phyloP scores from a whole-genome alignment of 1,140 invertebrate species.

The Pseudomyrmex flavicornis region DNA sequence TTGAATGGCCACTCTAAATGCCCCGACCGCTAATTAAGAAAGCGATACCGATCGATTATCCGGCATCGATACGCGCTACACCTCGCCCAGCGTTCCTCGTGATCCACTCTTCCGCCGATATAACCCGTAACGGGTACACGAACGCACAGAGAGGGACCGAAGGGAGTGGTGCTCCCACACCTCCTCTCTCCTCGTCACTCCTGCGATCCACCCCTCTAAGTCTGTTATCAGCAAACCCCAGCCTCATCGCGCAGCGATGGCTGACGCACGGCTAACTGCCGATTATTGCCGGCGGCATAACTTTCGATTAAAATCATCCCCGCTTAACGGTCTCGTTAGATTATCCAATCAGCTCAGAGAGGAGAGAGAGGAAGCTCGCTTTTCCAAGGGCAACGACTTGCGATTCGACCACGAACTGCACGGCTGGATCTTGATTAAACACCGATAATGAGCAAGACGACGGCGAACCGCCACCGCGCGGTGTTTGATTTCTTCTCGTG shows the following conservation, averaged over 20 bases:
- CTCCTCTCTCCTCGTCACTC: neutral
- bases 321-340: slow-evolving; percentile 69
- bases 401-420: neutral
- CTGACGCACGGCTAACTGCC: slow-evolving; percentile 74
- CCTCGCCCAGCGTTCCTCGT: slow-evolving; percentile 11
- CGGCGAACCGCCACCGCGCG: neutral
- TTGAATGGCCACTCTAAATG: slow-evolving; percentile 77
- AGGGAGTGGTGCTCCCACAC: slow-evolving; percentile 29
- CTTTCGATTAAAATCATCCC: slow-evolving; percentile 76
- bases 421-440: slow-evolving; percentile 28
- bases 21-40: slow-evolving; percentile 77
- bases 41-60: slow-evolving; percentile 80
- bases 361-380: neutral
- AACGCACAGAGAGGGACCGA: slow-evolving; percentile 48
- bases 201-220: slow-evolving; percentile 72
- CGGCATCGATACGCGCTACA: slow-evolving; percentile 68
- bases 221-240: slow-evolving; percentile 80
- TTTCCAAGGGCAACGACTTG: slow-evolving; percentile 29
- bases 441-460: neutral
- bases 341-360: slow-evolving; percentile 60
- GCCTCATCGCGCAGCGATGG: slow-evolving; percentile 69
- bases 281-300: slow-evolving; percentile 77
- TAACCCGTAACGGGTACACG: slow-evolving; percentile 65
- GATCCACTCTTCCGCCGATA: slow-evolving; percentile 59
- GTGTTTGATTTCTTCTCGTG: neutral